phyloP scores from a whole-genome alignment of 2,797 vertebrate genomes.

The Platyrinchus mystaceus region DNA sequence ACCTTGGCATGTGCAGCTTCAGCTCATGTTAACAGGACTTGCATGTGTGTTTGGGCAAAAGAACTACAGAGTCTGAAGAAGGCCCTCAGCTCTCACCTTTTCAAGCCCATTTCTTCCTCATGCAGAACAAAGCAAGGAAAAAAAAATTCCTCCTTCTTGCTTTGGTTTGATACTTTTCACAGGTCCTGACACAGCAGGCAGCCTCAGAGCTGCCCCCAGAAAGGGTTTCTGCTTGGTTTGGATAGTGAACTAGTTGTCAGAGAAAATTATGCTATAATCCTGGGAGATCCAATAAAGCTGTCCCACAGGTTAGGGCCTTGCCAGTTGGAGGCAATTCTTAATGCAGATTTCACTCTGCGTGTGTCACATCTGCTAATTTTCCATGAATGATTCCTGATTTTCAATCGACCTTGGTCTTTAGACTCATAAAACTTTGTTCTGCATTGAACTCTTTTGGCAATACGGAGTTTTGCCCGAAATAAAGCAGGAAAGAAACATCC shows the following conservation, averaged over 20 bases:
- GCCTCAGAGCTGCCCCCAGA: not conserved
- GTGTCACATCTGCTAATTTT: constrained; percentile 49
- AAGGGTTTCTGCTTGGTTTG: not conserved
- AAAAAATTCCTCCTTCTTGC: not conserved
- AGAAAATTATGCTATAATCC: constrained; percentile 35
- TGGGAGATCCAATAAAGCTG: constrained; percentile 50
- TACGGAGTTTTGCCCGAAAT: not conserved
- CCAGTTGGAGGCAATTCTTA: constrained; percentile 28
- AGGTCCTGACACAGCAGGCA: not conserved
- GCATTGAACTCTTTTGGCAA: constrained; percentile 15
- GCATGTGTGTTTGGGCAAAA: not conserved
- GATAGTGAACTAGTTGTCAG: not conserved
- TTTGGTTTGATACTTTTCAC: not conserved
- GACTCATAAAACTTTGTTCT: constrained; percentile 37
- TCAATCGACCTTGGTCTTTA: constrained; percentile 48
- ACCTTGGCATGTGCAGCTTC: not conserved
- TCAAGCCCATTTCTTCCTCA: not conserved
- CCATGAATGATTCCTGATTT: constrained; percentile 56
- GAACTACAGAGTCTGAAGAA: not conserved
- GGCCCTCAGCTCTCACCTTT: fast-evolving
- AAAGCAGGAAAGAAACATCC: not conserved
- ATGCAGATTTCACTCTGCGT: not conserved
- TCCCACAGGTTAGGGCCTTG: not conserved
- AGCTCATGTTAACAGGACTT: not conserved
- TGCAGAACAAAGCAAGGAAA: not conserved